Conservation (phyloP, 2,797 vertebrate genomes). For the Pangasius macronema region DNA sequence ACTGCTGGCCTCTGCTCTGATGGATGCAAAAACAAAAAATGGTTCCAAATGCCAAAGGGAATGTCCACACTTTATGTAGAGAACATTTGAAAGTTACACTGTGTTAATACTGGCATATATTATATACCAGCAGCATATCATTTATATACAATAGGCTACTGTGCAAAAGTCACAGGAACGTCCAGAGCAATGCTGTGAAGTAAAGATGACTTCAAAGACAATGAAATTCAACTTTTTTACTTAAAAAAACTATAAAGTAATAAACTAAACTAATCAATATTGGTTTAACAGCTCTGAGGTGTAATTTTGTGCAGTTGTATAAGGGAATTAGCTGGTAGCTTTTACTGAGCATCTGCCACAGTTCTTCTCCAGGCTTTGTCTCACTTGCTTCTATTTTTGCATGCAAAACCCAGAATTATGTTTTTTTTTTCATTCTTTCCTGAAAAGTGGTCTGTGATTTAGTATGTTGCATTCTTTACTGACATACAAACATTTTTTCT, state of each 20-base stretch:
- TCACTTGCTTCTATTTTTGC: neutral
- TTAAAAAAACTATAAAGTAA: neutral
- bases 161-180: neutral
- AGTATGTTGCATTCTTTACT: neutral
- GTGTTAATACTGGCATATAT: neutral
- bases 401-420: neutral
- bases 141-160: neutral
- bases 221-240: neutral
- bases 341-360: neutral
- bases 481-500: neutral
- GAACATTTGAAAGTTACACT: neutral
- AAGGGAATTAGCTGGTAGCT: neutral
- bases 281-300: neutral
- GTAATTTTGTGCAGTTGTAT: neutral
- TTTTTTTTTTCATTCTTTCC: too few species aligned
- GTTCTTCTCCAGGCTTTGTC: neutral
- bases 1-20: neutral
- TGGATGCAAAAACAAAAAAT: neutral
- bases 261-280: neutral
- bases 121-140: slow-evolving; percentile 1
- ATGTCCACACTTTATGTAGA: neutral
- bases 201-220: too few species aligned
- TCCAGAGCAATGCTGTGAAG: neutral
- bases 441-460: neutral
- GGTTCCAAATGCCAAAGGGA: neutral